Conservation (phyloP, 30 jellyfish, hydroid and myxozoan genomes). For the Aurelia aurita region DNA sequence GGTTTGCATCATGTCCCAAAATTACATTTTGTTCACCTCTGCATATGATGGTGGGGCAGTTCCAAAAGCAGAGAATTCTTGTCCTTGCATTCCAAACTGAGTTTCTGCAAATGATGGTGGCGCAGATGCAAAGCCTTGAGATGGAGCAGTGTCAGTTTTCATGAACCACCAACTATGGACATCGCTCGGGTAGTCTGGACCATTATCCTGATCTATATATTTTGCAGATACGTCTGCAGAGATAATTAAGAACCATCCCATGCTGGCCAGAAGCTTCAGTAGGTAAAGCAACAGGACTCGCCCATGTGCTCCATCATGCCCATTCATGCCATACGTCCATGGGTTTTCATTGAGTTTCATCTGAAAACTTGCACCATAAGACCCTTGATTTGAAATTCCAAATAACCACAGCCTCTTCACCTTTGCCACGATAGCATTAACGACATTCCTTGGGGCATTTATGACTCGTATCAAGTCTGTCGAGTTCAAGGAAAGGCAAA, state of each 20-base stretch:
- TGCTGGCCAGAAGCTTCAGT: constrained; percentile 22
- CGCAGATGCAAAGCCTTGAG: no score
- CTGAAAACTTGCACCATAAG: constrained; percentile 10
- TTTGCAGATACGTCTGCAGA: constrained; percentile 82
- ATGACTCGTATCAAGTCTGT: constrained; percentile 50
- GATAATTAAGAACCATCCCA: constrained; percentile 66
- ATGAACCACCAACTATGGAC: constrained; percentile 76
- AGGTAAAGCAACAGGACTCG: constrained; percentile 42
- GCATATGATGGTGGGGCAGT: no score
- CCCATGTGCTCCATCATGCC: constrained; percentile 65
- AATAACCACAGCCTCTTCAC: constrained; percentile 51
- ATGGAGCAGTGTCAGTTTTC: neutral
- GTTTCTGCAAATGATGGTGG: no score
- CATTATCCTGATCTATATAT: constrained; percentile 43
- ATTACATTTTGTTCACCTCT: no score
- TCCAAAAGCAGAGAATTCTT: no score
- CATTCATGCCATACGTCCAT: constrained; percentile 31
- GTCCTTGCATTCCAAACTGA: no score
- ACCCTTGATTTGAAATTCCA: constrained; percentile 10
- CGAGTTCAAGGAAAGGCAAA: constrained; percentile 43
- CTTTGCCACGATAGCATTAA: constrained; percentile 7
- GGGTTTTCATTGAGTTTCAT: constrained; percentile 61
- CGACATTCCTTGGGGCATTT: constrained; percentile 59
- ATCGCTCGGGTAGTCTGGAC: constrained; percentile 69
- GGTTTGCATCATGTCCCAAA: no score